phyloP scores from a whole-genome alignment of 2,797 vertebrate species.

The Mus caroli region DNA sequence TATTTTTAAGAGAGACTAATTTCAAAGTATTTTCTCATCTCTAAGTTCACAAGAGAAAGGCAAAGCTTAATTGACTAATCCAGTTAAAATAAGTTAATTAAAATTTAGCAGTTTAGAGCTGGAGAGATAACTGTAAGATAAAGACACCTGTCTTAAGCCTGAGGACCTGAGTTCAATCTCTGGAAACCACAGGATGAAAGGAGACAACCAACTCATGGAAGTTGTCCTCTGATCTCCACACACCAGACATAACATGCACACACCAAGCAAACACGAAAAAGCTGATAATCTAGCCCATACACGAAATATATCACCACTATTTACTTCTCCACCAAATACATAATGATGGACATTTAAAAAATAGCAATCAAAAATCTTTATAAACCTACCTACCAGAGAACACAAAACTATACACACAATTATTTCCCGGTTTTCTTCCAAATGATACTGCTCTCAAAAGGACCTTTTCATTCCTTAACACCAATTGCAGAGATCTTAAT shows the following conservation, averaged over 20 bases:
- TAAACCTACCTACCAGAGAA: constrained; percentile 18
- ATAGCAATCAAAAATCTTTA: not conserved
- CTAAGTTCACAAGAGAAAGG: constrained; percentile 48
- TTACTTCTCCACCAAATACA: constrained; percentile 26
- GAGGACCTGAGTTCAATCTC: not conserved
- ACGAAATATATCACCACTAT: not conserved
- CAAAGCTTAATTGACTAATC: not conserved
- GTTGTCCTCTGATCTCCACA: not conserved
- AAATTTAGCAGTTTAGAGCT: not conserved
- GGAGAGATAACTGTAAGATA: not conserved
- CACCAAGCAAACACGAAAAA: not conserved
- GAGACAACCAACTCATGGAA: not conserved
- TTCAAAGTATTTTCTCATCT: constrained; percentile 18
- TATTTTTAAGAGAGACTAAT: not conserved
- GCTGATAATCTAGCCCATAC: not conserved
- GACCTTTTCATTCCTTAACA: constrained; percentile 58
- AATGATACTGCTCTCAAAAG: not conserved
- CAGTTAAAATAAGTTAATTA: constrained; percentile 26
- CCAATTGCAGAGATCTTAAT: constrained; percentile 29
- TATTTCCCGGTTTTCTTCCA: constrained; percentile 27
- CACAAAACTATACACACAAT: not conserved
- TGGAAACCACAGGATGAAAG: not conserved
- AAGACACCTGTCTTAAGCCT: not conserved
- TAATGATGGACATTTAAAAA: constrained; percentile 7
- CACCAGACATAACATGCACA: not conserved